Conservation (phyloP, 2,113 vertebrate species). For the Microtus oregoni region DNA sequence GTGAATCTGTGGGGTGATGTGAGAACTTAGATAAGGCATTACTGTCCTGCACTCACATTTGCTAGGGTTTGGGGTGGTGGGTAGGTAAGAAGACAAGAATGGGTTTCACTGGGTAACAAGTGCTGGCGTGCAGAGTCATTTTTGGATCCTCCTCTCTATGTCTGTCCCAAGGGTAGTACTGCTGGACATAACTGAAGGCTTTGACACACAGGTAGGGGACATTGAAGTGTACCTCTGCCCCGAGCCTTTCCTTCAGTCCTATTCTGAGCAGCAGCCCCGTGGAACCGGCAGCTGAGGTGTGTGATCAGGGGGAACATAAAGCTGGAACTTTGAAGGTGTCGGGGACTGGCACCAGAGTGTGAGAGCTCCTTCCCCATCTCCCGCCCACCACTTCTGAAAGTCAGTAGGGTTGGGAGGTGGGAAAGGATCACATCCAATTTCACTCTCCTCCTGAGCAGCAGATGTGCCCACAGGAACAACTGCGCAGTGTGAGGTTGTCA, state of each 20-base stretch:
- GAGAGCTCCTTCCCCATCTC: not conserved
- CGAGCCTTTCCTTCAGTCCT: not conserved
- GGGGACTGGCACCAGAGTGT: not conserved
- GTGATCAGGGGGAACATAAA: not conserved
- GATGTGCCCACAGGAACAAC: conserved; percentile 74
- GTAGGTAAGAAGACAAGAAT: not conserved
- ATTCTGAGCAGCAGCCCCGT: not conserved
- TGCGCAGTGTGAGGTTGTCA: conserved; percentile 65
- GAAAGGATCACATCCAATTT: conserved; percentile 40
- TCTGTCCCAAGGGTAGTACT: not conserved
- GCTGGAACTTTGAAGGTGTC: not conserved
- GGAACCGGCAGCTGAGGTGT: not conserved
- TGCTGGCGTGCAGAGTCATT: not conserved
- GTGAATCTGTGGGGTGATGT: not conserved
- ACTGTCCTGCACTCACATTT: not conserved
- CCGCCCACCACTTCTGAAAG: not conserved
- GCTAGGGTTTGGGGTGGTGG: not conserved
- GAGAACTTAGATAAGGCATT: not conserved
- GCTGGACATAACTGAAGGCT: not conserved
- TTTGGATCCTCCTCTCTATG: not conserved
- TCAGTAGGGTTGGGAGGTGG: not conserved
- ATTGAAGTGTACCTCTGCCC: not conserved
- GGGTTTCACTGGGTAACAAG: not conserved
- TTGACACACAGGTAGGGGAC: not conserved
- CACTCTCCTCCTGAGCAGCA: conserved; percentile 55